Conservation (phyloP, 2,888 invertebrate genomes). For the Clitarchus hookeri region DNA sequence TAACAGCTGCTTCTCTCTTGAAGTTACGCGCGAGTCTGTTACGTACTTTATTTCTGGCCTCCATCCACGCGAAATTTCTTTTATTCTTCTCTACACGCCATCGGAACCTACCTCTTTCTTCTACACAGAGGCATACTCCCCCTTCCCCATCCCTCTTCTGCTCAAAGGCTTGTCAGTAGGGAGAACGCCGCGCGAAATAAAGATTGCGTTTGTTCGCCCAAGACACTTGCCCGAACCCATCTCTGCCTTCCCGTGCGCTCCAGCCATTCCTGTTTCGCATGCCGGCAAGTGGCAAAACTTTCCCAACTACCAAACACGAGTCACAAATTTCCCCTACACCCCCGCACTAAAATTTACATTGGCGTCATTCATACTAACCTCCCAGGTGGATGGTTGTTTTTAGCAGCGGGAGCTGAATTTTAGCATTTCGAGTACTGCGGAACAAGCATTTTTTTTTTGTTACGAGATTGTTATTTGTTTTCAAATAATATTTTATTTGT, state of each 20-base stretch:
- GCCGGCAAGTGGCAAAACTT: neutral
- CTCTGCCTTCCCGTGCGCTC: too few relatives aligned
- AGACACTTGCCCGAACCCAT: neutral
- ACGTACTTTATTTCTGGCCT: neutral
- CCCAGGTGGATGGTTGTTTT: neutral
- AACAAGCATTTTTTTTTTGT: neutral
- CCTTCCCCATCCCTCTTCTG: neutral
- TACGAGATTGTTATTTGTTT: neutral
- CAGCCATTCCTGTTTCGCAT: too few relatives aligned
- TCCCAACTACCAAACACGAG: neutral
- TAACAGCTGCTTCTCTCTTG: neutral
- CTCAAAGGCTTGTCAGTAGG: too few relatives aligned
- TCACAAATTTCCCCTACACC: neutral
- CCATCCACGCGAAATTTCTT: slow-evolving; percentile 10
- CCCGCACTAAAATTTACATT: neutral
- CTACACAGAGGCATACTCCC: neutral
- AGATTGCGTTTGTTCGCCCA: neutral
- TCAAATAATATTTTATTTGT: too few relatives aligned
- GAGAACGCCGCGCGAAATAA: neutral
- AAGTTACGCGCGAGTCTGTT: neutral
- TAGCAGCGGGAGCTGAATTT: neutral
- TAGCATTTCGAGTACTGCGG: neutral
- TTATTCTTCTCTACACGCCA: neutral
- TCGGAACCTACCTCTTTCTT: neutral
- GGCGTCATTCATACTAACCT: neutral